phyloP scores from a whole-genome alignment of 2,888 invertebrate species.

The Drosophila kanekoi region DNA sequence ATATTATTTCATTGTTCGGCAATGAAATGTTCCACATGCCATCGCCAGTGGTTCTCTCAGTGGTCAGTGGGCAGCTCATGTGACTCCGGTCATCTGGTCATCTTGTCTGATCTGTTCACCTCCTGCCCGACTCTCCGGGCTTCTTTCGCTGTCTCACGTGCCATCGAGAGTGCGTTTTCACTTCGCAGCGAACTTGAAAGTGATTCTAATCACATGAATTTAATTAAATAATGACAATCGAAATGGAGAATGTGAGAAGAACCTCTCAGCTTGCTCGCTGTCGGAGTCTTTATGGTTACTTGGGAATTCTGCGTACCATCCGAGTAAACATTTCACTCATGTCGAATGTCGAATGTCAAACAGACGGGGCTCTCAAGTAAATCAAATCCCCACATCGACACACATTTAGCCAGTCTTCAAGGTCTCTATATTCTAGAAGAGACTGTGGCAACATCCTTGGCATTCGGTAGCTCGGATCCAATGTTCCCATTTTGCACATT shows the following conservation, averaged over 20 bases:
- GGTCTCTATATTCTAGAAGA: conserved; percentile 44
- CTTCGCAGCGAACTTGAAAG: conserved; percentile 66
- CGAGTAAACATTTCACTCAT: conserved; percentile 58
- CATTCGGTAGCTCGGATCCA: conserved; percentile 21
- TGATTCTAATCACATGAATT: conserved; percentile 73
- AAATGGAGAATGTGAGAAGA: conserved; percentile 65
- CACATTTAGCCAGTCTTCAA: conserved; percentile 59
- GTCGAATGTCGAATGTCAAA: conserved; percentile 55
- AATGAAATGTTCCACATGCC: conserved; percentile 54
- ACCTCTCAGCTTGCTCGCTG: conserved; percentile 25
- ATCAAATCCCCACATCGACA: conserved; percentile 60
- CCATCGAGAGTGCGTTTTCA: conserved; percentile 77
- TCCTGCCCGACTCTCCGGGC: conserved; percentile 42
- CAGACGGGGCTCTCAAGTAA: conserved; percentile 45
- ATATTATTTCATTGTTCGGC: conserved; percentile 68
- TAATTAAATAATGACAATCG: conserved; percentile 66
- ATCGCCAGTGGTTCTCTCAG: conserved; percentile 37
- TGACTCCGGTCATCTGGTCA: conserved; percentile 37
- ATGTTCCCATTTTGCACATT: conserved; percentile 64
- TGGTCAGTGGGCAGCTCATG: conserved; percentile 22
- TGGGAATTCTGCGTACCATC: conserved; percentile 13
- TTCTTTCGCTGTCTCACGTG: conserved; percentile 62
- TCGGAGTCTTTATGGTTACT: conserved; percentile 4
- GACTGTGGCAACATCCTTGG: conserved; percentile 30
- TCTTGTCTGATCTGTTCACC: conserved; percentile 32